phyloP scores from a whole-genome alignment of 2,888 invertebrate genomes.

The Lithophane ornitopus region DNA sequence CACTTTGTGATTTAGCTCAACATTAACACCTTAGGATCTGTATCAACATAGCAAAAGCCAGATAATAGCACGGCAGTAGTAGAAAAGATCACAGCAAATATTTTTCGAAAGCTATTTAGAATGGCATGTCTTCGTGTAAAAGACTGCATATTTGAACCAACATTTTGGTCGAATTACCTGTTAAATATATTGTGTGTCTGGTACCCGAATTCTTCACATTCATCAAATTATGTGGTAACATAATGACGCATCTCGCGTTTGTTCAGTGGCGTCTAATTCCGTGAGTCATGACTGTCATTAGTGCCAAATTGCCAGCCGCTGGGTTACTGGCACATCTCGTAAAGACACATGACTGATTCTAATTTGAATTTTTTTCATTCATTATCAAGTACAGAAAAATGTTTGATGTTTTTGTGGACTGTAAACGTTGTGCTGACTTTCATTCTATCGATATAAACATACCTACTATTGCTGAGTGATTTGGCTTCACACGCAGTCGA shows the following conservation, averaged over 20 bases:
- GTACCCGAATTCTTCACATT: slow-evolving; percentile 24
- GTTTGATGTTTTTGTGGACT: not conserved
- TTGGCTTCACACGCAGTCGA: too few species aligned
- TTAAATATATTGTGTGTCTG: not conserved
- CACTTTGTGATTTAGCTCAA: not conserved
- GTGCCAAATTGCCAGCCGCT: slow-evolving; percentile 34
- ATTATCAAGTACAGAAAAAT: not conserved
- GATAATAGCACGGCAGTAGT: not conserved
- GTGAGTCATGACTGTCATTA: slow-evolving; percentile 41
- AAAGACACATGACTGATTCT: not conserved
- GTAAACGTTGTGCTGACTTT: not conserved
- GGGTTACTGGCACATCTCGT: slow-evolving; percentile 33
- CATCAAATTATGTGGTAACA: slow-evolving; percentile 11
- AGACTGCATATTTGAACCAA: not conserved
- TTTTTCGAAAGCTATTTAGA: not conserved
- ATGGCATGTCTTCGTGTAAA: not conserved
- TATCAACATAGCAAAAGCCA: not conserved
- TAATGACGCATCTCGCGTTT: slow-evolving; percentile 20
- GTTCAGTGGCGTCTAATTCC: slow-evolving; percentile 48
- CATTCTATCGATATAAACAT: not conserved
- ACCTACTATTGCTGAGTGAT: not conserved
- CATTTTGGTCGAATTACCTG: not conserved
- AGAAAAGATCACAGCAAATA: too few species aligned
- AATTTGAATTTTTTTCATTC: slow-evolving; percentile 20
- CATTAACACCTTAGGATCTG: not conserved